phyloP scores from a whole-genome alignment of 2,888 invertebrate genomes.

The Chydorus sphaericus region DNA sequence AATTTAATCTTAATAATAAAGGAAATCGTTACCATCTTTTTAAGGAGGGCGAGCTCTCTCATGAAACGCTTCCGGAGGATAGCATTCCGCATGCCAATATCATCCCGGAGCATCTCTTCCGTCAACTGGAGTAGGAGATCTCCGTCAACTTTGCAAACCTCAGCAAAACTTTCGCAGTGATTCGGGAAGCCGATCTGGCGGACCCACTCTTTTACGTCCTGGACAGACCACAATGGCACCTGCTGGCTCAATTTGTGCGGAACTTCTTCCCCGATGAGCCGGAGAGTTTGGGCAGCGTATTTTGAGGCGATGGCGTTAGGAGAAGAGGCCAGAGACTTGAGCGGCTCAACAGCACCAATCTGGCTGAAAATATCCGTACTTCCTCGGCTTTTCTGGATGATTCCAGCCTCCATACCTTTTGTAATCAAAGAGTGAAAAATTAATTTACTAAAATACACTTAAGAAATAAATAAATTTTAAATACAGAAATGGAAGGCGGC shows the following conservation, averaged over 20 bases:
- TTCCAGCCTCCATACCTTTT: constrained; percentile 92
- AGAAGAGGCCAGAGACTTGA: constrained; percentile 92
- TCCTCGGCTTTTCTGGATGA: constrained; percentile 86
- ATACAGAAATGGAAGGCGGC: constrained; percentile 95
- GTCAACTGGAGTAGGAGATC: constrained; percentile 83
- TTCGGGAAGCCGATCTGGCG: constrained; percentile 90
- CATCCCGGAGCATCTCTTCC: constrained; percentile 80
- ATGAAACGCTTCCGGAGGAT: constrained; percentile 87
- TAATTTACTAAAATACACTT: too few relatives aligned
- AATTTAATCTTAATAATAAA: not conserved
- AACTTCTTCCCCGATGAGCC: constrained; percentile 87
- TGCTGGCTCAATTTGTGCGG: constrained; percentile 96
- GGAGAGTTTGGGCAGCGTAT: constrained; percentile 82
- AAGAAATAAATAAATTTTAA: too few relatives aligned
- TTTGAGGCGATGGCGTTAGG: constrained; percentile 96
- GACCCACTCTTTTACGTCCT: constrained; percentile 96
- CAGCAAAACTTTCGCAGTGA: constrained; percentile 66
- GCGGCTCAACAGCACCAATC: constrained; percentile 85
- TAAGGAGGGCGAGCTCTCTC: constrained; percentile 77
- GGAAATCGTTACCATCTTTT: constrained; percentile 49
- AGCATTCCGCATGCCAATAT: constrained; percentile 84
- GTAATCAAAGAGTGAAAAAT: too few relatives aligned
- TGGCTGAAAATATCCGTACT: constrained; percentile 81
- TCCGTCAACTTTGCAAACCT: constrained; percentile 80
- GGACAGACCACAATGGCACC: constrained; percentile 92